Evolutionary conservation across 2,888 invertebrate genomes (phyloP).

Genomic region (Cinara cedri): DNA sequence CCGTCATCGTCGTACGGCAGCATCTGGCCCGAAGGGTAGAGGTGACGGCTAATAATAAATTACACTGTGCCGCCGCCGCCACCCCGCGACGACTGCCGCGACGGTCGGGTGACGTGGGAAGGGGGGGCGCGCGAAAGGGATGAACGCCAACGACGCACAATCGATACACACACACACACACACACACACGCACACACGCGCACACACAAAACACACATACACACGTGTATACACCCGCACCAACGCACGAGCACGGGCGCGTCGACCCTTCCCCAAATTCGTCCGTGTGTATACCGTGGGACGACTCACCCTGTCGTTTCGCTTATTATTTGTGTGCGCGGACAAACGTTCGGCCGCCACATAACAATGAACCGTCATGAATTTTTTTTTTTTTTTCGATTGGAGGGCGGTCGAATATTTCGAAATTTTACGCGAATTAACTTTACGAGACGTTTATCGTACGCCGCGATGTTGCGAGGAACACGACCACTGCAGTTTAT

Average conservation of each 20-base stretch:
- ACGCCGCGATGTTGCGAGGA: no score
- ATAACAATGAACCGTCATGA: no score
- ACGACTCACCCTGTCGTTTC: no score
- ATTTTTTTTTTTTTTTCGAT: no score
- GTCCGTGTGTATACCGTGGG: background rate
- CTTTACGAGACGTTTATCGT: no score
- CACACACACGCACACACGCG: background rate
- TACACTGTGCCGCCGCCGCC: conserved; percentile 1
- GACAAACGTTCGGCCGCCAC: no score
- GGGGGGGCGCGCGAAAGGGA: conserved; percentile 35
- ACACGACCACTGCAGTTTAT: no score
- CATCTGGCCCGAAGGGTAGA: conserved; percentile 50
- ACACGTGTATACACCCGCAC: background rate
- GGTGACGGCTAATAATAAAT: conserved; percentile 56
- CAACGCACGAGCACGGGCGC: background rate
- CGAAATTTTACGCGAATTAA: no score
- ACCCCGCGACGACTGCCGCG: background rate
- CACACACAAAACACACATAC: background rate
- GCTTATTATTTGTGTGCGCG: no score
- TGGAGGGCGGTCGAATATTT: no score
- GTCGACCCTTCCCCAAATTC: conserved; percentile 16
- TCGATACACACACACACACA: conserved; percentile 40
- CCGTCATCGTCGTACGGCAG: conserved; percentile 15
- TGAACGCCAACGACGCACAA: conserved; percentile 52
- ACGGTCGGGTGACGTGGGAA: no score